phyloP scores from a whole-genome alignment of 2,113 vertebrate genomes.

The Xiphias gladius region DNA sequence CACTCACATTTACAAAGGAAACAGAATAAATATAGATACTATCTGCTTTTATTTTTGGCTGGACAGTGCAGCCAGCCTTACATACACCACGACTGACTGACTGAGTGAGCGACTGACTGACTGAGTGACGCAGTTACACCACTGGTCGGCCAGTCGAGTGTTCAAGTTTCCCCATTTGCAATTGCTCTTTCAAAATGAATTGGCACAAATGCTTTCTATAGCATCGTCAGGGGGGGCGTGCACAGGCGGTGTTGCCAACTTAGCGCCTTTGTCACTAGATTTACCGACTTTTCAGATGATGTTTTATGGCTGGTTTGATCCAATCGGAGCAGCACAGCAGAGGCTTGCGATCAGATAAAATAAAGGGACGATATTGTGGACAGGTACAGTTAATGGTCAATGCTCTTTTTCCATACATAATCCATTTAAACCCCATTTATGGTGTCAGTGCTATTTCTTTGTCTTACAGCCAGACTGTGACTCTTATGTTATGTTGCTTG shows the following conservation, averaged over 20 bases:
- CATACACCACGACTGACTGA: too few relatives aligned
- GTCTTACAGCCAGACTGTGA: conserved; percentile 40
- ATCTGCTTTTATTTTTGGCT: too few relatives aligned
- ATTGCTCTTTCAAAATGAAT: too few relatives aligned
- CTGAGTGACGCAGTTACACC: too few relatives aligned
- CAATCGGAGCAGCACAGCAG: neutral
- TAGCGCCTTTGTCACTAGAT: too few relatives aligned
- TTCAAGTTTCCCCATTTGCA: too few relatives aligned
- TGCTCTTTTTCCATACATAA: conserved; percentile 19
- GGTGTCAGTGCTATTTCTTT: conserved; percentile 19
- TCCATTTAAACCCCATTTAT: conserved; percentile 28
- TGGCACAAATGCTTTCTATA: too few relatives aligned
- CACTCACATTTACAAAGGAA: neutral
- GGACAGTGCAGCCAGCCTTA: too few relatives aligned
- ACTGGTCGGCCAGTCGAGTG: too few relatives aligned
- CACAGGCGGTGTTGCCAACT: too few relatives aligned
- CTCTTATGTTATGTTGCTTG: conserved; percentile 64
- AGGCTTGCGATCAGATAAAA: neutral
- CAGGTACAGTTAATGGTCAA: conserved; percentile 18
- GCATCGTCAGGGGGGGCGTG: too few relatives aligned
- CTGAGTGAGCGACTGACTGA: too few relatives aligned
- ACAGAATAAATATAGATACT: neutral
- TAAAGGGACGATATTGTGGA: neutral
- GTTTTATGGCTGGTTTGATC: neutral
- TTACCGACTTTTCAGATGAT: neutral